These are phyloP conservation scores for Adela reaumurella DNA, from an alignment of 2,888 invertebrate genomes.

Conservation along the genomic window DNA sequence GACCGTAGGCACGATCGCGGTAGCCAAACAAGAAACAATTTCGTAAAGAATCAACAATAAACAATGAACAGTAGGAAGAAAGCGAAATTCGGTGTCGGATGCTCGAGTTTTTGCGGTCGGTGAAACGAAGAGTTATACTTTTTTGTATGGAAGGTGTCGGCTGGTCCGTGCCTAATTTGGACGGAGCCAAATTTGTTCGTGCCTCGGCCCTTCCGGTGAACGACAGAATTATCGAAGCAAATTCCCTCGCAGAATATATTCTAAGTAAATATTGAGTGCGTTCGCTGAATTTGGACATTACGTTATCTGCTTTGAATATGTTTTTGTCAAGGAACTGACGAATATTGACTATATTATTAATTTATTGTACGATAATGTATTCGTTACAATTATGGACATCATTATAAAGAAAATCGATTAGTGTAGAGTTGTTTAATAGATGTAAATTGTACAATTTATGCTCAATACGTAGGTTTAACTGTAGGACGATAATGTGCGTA, in stretches of 20 bases:
- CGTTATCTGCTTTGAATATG: too few relatives aligned
- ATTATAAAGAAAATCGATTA: too few relatives aligned
- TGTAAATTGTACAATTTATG: too few relatives aligned
- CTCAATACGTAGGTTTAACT: neutral
- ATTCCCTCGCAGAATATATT: neutral
- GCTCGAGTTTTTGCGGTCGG: neutral
- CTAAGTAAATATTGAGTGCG: too few relatives aligned
- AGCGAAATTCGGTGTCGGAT: neutral
- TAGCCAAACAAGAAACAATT: neutral
- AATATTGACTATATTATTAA: too few relatives aligned
- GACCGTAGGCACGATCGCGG: neutral
- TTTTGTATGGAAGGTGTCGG: too few relatives aligned
- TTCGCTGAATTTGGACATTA: too few relatives aligned
- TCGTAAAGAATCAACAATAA: neutral
- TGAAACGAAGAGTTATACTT: neutral
- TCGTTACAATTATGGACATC: too few relatives aligned
- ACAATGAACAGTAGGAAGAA: neutral
- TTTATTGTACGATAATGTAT: too few relatives aligned
- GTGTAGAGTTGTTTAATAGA: too few relatives aligned
- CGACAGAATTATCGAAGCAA: neutral
- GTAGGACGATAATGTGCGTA: neutral
- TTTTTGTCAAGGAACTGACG: too few relatives aligned
- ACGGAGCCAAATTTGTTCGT: neutral
- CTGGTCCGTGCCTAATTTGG: neutral
- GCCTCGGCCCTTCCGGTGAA: neutral